Conservation (phyloP, 2,888 invertebrate species). For the Slavum lentiscoides region DNA sequence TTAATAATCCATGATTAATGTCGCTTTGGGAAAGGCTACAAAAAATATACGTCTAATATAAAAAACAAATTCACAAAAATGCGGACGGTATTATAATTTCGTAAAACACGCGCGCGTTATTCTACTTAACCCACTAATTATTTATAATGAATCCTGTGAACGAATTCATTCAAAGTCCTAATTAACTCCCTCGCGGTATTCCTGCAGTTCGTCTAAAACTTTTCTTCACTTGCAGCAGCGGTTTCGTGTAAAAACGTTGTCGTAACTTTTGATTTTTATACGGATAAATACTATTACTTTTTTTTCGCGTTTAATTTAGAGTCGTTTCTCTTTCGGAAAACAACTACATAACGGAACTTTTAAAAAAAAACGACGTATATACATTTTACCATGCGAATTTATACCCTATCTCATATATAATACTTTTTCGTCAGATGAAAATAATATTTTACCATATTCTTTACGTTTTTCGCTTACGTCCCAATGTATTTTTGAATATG, state of each 20-base stretch:
- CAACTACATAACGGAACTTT: neutral
- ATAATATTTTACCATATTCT: too few species aligned
- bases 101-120: neutral
- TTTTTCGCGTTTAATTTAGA: conserved; percentile 32
- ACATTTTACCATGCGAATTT: neutral
- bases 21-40: too few species aligned
- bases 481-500: too few species aligned
- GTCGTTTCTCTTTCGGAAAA: neutral
- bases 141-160: conserved; percentile 15
- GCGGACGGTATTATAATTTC: too few species aligned
- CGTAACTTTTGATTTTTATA: conserved; percentile 43
- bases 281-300: conserved; percentile 29
- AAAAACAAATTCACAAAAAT: too few species aligned
- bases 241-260: conserved; percentile 3
- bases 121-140: conserved; percentile 22
- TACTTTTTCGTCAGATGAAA: neutral
- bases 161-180: conserved; percentile 12
- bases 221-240: neutral
- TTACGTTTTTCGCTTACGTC: too few species aligned
- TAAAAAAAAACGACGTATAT: neutral
- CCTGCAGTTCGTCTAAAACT: conserved; percentile 8
- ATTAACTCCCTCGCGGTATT: conserved; percentile 26
- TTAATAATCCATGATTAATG: too few species aligned
- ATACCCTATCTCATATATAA: neutral
- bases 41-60: too few species aligned